Evolutionary conservation across 1,140 invertebrate genomes (phyloP), one percentile per base, ranked within the genome.

Genomic region (Ceratosolen solmsi): DNA sequence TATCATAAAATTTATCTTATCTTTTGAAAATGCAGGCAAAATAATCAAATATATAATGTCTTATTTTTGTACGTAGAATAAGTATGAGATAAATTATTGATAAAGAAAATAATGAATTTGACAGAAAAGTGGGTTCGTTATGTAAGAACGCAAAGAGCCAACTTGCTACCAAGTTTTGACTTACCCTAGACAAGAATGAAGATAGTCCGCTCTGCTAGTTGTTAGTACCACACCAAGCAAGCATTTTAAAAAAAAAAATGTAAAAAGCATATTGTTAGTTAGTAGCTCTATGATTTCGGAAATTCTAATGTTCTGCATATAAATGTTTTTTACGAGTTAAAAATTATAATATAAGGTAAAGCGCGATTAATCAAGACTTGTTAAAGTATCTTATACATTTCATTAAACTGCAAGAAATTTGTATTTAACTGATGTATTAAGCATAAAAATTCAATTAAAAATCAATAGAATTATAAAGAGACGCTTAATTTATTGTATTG

Each of bases 101-200:
- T 1, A n/a, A 68, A n/a, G 20, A 49, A 54, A 82, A 82, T 46
- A 15, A 56, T 36, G 33, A 70, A 38, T 70, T 54, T 54, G 22
- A 70, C 36, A 9, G 15, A 65, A 65, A 60, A 60, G 22, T 51
- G 30, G 7, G 25, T 60, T 76, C 22, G 4, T 65, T 65, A 20
- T 30, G 22, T 65, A 36, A 65, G 27, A 65, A 65, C 11, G 25
- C 20, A 58, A 58, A 13, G 2, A 65, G 17, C 11, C 15, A 65
- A 36, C 1, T 36, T 65, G 60, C 60, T 65, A 65, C 30, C 30
- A 38, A 0, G 9, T 76, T 51, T 76, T 41, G 78, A 79, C 90
- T 91, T 90, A 91, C 90, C 90, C 90, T 90, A 89, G 89, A 91
- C 84, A 91, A 89, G 85, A 91, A 90, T 72, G 89, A 85, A 89